A percentile compares a stretch with the other conserved stretches of the same genome.
phyloP scores from a whole-genome alignment of 2,113 vertebrate species.

The Xyliphius kryptos region DNA sequence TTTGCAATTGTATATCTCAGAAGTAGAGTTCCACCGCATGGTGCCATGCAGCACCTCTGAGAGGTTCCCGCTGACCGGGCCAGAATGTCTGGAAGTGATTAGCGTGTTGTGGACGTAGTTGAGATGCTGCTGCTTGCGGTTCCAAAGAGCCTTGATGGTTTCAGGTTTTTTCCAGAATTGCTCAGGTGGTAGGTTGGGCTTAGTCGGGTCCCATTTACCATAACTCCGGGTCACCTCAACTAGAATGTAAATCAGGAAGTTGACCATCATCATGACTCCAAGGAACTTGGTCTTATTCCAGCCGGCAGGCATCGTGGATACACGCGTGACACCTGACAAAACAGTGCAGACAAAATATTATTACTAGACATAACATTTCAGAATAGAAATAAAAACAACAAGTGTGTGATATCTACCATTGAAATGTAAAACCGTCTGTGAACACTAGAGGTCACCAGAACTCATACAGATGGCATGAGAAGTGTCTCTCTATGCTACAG shows the following conservation, averaged over 20 bases:
- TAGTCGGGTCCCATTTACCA: slow-evolving; percentile 46
- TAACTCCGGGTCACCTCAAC: slow-evolving; percentile 70
- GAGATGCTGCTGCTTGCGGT: slow-evolving; percentile 79
- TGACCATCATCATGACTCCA: slow-evolving; percentile 76
- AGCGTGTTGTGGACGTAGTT: slow-evolving; percentile 75
- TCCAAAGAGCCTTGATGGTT: slow-evolving; percentile 75
- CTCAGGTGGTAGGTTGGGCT: slow-evolving; percentile 55
- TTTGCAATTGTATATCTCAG: slow-evolving; percentile 75
- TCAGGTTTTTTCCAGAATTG: slow-evolving; percentile 70
- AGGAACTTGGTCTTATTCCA: slow-evolving; percentile 70
- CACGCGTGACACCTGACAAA: slow-evolving; percentile 39
- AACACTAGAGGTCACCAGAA: too few species aligned
- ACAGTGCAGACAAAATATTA: too few species aligned
- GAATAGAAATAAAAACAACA: too few species aligned
- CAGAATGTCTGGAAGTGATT: slow-evolving; percentile 40
- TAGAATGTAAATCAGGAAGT: slow-evolving; percentile 78
- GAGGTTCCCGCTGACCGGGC: too few species aligned
- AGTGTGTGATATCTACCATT: too few species aligned
- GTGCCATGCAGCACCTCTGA: neutral
- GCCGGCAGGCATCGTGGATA: slow-evolving; percentile 72
- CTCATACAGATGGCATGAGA: too few species aligned
- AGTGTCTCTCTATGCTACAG: too few species aligned
- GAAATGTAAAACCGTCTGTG: too few species aligned
- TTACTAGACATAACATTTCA: too few species aligned
- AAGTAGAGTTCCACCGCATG: too few species aligned